These are phyloP conservation scores for Drosophila kurseongensis DNA, from an alignment of 1,140 invertebrate species.

Conservation along the genomic window DNA sequence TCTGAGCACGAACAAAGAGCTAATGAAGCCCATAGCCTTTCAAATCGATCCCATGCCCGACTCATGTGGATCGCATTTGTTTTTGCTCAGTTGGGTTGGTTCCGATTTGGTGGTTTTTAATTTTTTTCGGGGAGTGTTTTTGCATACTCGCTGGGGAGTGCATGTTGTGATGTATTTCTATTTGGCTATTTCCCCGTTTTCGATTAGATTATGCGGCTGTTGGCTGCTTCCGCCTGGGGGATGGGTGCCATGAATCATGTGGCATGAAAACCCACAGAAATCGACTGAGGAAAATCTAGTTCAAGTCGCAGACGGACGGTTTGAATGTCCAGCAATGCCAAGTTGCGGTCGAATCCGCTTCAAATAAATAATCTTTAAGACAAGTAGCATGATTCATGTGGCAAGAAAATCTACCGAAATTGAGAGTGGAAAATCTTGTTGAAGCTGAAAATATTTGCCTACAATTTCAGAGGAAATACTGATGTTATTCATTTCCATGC, in stretches of 20 bases:
- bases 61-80: slow-evolving; percentile 31
- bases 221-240: slow-evolving; percentile 29
- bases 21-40: slow-evolving; percentile 44
- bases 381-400: slow-evolving; percentile 18
- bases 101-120: slow-evolving; percentile 34
- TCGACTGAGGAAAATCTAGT: slow-evolving; percentile 35
- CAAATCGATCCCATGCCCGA: slow-evolving; percentile 32
- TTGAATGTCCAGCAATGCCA: slow-evolving; percentile 3
- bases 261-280: slow-evolving; percentile 42
- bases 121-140: slow-evolving; percentile 44
- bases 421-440: slow-evolving; percentile 11
- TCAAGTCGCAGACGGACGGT: slow-evolving; percentile 3
- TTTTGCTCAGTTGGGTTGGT: slow-evolving; percentile 30
- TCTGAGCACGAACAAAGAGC: slow-evolving; percentile 43
- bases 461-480: not conserved
- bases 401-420: slow-evolving; percentile 4
- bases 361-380: slow-evolving; percentile 12
- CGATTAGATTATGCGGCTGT: slow-evolving; percentile 20
- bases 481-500: not conserved
- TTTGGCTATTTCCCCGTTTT: slow-evolving; percentile 32
- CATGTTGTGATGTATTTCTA: slow-evolving; percentile 34
- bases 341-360: slow-evolving; percentile 6
- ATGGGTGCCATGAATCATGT: slow-evolving; percentile 31
- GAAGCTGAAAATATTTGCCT: not conserved
- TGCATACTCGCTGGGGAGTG: slow-evolving; percentile 40